phyloP scores from a whole-genome alignment of 2,888 invertebrate genomes.

The Bugulina stolonifera region DNA sequence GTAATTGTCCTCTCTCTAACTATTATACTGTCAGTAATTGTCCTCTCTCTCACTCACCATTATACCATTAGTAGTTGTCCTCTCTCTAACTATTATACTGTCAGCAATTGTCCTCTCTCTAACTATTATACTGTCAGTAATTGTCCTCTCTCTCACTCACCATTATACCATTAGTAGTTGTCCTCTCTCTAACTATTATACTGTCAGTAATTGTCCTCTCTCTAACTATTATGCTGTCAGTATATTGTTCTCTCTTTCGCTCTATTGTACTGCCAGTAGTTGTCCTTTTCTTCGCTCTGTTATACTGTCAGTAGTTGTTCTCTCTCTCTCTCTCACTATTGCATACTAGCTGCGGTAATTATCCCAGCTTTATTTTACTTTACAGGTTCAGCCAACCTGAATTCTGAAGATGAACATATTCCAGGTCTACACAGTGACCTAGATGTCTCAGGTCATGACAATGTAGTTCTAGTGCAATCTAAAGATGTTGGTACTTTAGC shows the following conservation, averaged over 20 bases:
- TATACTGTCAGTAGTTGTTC: neutral
- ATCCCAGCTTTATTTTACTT: no score
- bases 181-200: neutral
- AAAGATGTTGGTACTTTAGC: slow-evolving; percentile 18
- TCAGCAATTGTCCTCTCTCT: neutral
- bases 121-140: neutral
- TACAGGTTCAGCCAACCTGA: neutral
- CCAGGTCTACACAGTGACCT: slow-evolving; percentile 22
- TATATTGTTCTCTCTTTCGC: neutral
- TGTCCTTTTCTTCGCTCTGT: neutral
- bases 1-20: neutral
- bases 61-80: neutral
- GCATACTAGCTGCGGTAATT: neutral
- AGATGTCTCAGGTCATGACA: neutral
- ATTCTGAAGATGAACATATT: neutral
- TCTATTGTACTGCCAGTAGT: neutral
- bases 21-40: no score
- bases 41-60: neutral
- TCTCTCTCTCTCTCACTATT: no score
- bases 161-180: no score
- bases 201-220: neutral
- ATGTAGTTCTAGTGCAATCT: slow-evolving; percentile 3
- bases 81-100: no score
- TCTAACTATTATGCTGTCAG: no score
- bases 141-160: neutral